These are phyloP conservation scores for Anniella stebbinsi DNA, from an alignment of 2,797 vertebrate species.

Conservation along the genomic window DNA sequence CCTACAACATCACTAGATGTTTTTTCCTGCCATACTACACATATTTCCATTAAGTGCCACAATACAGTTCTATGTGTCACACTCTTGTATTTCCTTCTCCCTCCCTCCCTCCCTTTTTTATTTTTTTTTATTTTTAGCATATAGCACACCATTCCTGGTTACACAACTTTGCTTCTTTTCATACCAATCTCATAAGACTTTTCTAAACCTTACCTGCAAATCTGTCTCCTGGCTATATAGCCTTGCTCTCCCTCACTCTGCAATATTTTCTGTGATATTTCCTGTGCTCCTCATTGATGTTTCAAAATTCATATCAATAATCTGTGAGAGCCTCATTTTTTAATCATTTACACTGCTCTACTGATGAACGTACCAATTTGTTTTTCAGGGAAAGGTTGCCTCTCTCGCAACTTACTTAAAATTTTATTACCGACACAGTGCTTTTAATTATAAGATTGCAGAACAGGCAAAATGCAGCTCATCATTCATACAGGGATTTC, in stretches of 20 bases:
- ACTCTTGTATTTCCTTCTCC: background rate
- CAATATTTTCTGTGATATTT: background rate
- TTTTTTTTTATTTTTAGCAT: background rate
- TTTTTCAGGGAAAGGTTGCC: constrained; percentile 23
- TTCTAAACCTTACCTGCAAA: constrained; percentile 11
- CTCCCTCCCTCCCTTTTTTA: background rate
- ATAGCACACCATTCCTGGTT: background rate
- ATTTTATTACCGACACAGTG: constrained; percentile 42
- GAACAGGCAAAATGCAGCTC: constrained; percentile 16
- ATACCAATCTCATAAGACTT: constrained; percentile 20
- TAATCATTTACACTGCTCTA: constrained; percentile 18
- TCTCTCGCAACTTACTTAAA: constrained; percentile 42
- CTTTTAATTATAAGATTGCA: constrained; percentile 55
- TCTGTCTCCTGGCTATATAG: constrained; percentile 19
- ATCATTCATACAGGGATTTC: background rate
- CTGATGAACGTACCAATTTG: constrained; percentile 42
- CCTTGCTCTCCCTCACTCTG: background rate
- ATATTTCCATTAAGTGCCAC: background rate
- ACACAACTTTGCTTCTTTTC: background rate
- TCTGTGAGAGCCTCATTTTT: constrained; percentile 20
- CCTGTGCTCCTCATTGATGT: constrained; percentile 48
- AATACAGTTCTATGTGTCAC: constrained; percentile 23
- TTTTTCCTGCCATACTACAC: background rate
- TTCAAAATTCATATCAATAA: constrained; percentile 35
- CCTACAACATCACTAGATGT: background rate